Conservation (phyloP, 1,140 invertebrate species). For the Carcinoscorpius rotundicauda region DNA sequence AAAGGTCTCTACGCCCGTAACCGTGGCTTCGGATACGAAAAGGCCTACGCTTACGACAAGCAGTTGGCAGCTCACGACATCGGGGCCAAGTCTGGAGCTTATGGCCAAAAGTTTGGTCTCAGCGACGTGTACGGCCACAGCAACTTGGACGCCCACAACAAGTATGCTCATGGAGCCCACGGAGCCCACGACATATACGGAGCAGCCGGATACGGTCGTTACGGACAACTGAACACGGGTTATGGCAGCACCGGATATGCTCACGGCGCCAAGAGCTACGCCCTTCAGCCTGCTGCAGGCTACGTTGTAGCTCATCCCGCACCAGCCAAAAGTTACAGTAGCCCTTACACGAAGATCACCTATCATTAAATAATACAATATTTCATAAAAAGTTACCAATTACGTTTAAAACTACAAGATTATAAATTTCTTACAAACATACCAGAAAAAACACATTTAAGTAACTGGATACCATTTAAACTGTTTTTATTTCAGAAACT, state of each 20-base stretch:
- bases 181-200: slow-evolving; percentile 9
- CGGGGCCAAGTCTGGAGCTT: background rate
- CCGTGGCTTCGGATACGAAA: slow-evolving; percentile 23
- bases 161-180: slow-evolving; percentile 5
- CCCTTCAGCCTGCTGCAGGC: background rate
- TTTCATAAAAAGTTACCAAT: too few species aligned
- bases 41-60: slow-evolving; percentile 23
- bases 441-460: too few species aligned
- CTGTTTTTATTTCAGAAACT: too few species aligned
- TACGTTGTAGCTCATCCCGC: too few species aligned
- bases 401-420: too few species aligned
- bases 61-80: slow-evolving; percentile 7
- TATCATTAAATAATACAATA: too few species aligned
- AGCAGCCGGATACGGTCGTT: slow-evolving; percentile 10
- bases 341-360: too few species aligned
- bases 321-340: too few species aligned
- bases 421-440: too few species aligned
- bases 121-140: slow-evolving; percentile 8
- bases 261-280: background rate
- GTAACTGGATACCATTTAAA: too few species aligned
- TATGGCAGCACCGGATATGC: background rate
- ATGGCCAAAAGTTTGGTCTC: slow-evolving; percentile 12
- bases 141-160: background rate
- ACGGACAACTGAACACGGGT: slow-evolving; percentile 13
- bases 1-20: slow-evolving; percentile 7